Evolutionary conservation across 2,797 vertebrate genomes (phyloP).

Genomic region (Rallus crepitans): DNA sequence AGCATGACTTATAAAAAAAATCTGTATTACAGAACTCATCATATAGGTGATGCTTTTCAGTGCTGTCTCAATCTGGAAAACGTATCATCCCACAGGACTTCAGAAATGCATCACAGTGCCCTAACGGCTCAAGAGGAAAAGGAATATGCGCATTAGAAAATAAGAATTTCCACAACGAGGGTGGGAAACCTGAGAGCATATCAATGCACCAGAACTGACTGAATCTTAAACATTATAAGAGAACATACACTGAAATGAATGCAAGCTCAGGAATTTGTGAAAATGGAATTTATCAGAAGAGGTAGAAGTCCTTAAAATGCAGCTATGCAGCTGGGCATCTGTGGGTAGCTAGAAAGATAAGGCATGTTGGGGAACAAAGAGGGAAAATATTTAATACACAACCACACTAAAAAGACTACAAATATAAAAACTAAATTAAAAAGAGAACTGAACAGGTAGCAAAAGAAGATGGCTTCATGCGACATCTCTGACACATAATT

Average conservation of each 20-base stretch:
- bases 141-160: background rate
- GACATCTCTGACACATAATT: background rate
- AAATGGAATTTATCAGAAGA: background rate
- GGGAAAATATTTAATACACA: background rate
- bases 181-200: background rate
- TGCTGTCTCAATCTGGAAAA: background rate
- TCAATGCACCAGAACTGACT: background rate
- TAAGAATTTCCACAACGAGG: background rate
- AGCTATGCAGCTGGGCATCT: background rate
- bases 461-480: background rate
- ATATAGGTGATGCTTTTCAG: background rate
- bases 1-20: background rate
- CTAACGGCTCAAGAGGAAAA: background rate
- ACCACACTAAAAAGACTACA: background rate
- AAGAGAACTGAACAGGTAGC: background rate
- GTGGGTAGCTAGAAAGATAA: background rate
- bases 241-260: background rate
- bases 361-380: accelerated
- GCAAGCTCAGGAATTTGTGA: background rate
- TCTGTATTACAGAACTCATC: background rate
- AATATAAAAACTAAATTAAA: background rate
- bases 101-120: background rate
- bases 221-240: background rate
- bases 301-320: background rate
- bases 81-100: background rate